phyloP scores from a whole-genome alignment of 2,797 vertebrate genomes.

The Catamblyrhynchus diadema region DNA sequence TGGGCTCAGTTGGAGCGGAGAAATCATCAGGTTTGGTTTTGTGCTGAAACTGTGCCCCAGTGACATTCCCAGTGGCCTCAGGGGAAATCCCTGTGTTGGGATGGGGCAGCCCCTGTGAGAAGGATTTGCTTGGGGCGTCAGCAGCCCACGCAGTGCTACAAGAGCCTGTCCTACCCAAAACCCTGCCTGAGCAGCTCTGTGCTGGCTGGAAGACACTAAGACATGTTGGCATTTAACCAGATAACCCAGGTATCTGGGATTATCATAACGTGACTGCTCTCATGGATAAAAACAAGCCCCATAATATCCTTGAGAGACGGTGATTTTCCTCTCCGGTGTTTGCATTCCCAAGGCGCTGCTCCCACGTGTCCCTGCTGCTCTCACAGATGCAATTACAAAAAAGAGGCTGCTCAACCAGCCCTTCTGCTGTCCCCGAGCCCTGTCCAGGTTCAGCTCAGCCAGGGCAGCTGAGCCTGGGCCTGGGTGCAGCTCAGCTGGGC shows the following conservation, averaged over 20 bases:
- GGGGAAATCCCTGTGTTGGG: rapidly evolving
- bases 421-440: background rate
- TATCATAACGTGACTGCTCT: background rate
- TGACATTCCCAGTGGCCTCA: rapidly evolving
- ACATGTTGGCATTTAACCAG: background rate
- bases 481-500: background rate
- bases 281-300: background rate
- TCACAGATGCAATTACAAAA: rapidly evolving
- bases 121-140: background rate
- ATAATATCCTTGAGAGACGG: background rate
- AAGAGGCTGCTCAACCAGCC: background rate
- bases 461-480: background rate
- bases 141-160: rapidly evolving
- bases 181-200: rapidly evolving
- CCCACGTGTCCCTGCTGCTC: background rate
- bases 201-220: background rate
- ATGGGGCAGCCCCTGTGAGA: background rate
- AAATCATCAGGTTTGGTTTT: background rate
- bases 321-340: rapidly evolving
- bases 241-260: background rate
- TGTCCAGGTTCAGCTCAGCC: background rate
- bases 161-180: background rate
- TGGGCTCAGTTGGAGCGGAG: rapidly evolving
- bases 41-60: rapidly evolving
- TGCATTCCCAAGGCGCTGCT: background rate